phyloP scores from a whole-genome alignment of 1,140 invertebrate species.

The Caenorhabditis latens region DNA sequence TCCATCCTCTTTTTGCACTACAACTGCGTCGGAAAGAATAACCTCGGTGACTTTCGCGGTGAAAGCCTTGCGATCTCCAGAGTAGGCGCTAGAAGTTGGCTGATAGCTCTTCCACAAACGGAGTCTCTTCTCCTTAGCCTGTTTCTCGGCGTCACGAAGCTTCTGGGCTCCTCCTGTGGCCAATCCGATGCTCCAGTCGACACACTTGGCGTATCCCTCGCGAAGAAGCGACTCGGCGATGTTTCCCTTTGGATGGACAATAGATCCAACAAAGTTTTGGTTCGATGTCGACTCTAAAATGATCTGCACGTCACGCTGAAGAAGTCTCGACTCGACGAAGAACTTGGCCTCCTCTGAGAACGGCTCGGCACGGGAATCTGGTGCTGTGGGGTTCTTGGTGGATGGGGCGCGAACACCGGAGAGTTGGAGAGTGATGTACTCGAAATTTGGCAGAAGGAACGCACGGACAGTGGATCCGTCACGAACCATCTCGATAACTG shows the following conservation, averaged over 20 bases:
- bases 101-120: constrained; percentile 90
- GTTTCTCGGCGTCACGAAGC: constrained; percentile 86
- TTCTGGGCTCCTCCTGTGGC: constrained; percentile 87
- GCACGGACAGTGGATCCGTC: constrained; percentile 94
- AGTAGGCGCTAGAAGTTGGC: constrained; percentile 65
- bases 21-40: constrained; percentile 91
- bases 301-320: constrained; percentile 91
- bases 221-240: constrained; percentile 92
- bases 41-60: constrained; percentile 84
- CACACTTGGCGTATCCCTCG: constrained; percentile 93
- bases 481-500: constrained; percentile 81
- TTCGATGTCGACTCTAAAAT: constrained; percentile 91
- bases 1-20: constrained; percentile 86
- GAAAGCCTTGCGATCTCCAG: constrained; percentile 69
- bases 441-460: constrained; percentile 87
- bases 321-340: constrained; percentile 89
- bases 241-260: constrained; percentile 92
- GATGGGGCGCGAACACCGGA: constrained; percentile 87
- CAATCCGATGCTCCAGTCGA: constrained; percentile 90
- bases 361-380: constrained; percentile 80
- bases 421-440: constrained; percentile 92
- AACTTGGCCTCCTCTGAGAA: constrained; percentile 88
- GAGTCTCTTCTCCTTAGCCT: constrained; percentile 88
- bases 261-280: constrained; percentile 90
- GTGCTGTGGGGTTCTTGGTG: constrained; percentile 48